Base-by-base conservation (phyloP, 2,888 invertebrate genomes). In the Orchesella flavescens region DNA sequence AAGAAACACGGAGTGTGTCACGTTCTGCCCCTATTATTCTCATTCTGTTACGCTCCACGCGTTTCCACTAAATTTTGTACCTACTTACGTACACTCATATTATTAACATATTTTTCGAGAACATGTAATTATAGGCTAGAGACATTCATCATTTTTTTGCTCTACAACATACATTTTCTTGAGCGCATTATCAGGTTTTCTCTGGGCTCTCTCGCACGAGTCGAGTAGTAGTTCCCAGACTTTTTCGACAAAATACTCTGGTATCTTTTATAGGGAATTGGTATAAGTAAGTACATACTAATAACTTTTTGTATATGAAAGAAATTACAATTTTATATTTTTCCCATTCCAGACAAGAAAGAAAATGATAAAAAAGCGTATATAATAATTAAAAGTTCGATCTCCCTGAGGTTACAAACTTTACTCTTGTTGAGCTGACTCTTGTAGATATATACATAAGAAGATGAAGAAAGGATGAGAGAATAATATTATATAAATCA, bases 101-200 rank as follows among this genome's bases (percentile, higher is more conserved):
- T n/a, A 34, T 34, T 34, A 34, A 34, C 34, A 34, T 34, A 34
- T 34, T 4, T n/a, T n/a, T n/a, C 34, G 2, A 34, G 34, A 4
- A 34, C 34, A 34, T 34, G 34, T 34, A 34, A 34, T 34, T 34
- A 34, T 34, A 34, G 34, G 34, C 34, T 34, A 34, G 34, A 34
- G 34, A 34, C 74, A 66, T 46, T 44, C 34, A 43, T 34, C 17
- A 23, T 76, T 43, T 68, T 49, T 61, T 23, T 15, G 44, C 17
- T 79, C 34, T 34, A 34, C 34, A 43, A n/a, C 43, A 21, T 19
- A 43, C 63, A 63, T 19, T 19, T 43, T 73, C 34, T 83, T 83
- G 83, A 83, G 83, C 83, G 76, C 76, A 77, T 83, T 63, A 83
- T 83, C 83, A 83, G 76, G 83, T 83, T 83, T 72, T 23, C 55